phyloP scores from a whole-genome alignment of 2,888 invertebrate species.

The Erebia ligea region DNA sequence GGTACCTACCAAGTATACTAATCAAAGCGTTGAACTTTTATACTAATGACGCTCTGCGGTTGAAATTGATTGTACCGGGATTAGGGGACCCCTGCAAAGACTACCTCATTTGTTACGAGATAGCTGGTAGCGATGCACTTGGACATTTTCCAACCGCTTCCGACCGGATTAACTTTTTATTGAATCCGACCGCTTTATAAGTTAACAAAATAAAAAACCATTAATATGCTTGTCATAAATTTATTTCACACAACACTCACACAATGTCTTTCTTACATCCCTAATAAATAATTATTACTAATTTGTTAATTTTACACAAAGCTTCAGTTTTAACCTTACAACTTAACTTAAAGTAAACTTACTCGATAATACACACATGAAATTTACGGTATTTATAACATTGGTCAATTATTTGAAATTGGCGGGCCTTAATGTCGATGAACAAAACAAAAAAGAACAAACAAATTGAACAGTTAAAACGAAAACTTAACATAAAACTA shows the following conservation, averaged over 20 bases:
- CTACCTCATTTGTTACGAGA: constrained; percentile 54
- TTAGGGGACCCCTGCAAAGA: constrained; percentile 46
- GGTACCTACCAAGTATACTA: background rate
- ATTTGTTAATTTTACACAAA: constrained; percentile 83
- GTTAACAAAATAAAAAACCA: constrained; percentile 46
- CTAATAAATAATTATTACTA: constrained; percentile 60
- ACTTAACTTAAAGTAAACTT: constrained; percentile 48
- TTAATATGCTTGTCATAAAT: constrained; percentile 47
- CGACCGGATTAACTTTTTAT: constrained; percentile 50
- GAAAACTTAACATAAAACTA: constrained; percentile 83
- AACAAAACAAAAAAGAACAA: constrained; percentile 58
- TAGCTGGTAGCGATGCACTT: constrained; percentile 61
- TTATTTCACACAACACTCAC: constrained; percentile 72
- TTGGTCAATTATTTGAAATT: constrained; percentile 36
- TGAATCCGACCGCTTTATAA: constrained; percentile 46
- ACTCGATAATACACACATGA: constrained; percentile 33
- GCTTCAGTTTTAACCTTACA: constrained; percentile 82
- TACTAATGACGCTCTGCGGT: constrained; percentile 26
- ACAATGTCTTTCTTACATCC: constrained; percentile 63
- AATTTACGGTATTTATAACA: constrained; percentile 13
- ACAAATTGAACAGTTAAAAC: constrained; percentile 62
- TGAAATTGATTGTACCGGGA: constrained; percentile 39
- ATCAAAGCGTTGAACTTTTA: background rate
- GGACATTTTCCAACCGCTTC: constrained; percentile 64
- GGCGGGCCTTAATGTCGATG: constrained; percentile 75